Percentiles rank a stretch among this genome's conserved stretches.
phyloP scores from a whole-genome alignment of 2,113 vertebrate genomes.

The Mobula hypostoma region DNA sequence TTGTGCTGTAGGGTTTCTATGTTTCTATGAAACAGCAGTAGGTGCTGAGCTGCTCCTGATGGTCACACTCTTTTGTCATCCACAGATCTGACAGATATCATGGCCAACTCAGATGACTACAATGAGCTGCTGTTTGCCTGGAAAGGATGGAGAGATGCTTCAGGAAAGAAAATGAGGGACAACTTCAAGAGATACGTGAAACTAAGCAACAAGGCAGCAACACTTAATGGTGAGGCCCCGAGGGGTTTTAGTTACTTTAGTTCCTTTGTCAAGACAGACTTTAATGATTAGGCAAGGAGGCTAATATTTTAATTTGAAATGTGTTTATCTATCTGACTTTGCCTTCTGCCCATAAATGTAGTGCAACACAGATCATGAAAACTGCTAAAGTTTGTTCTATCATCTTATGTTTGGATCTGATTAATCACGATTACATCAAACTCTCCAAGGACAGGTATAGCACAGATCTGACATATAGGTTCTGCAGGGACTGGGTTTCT shows the following conservation, averaged over 20 bases:
- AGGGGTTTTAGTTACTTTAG: background rate
- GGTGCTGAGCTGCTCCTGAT: no score
- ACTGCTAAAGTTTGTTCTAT: background rate
- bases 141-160: conserved; percentile 82
- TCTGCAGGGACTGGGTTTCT: no score
- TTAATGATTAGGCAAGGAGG: background rate
- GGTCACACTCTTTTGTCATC: background rate
- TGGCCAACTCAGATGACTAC: conserved; percentile 79
- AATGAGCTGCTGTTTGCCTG: conserved; percentile 77
- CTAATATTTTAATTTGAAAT: no score
- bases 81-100: conserved; percentile 75
- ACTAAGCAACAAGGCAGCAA: conserved; percentile 81
- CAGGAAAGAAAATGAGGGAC: conserved; percentile 68
- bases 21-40: no score
- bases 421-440: background rate
- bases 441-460: background rate
- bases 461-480: background rate
- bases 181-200: conserved; percentile 75
- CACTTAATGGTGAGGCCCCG: conserved; percentile 70
- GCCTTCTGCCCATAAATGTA: background rate
- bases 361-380: background rate
- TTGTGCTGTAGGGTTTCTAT: background rate
- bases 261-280: background rate
- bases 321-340: background rate
- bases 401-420: no score